A percentile compares a stretch with the other conserved stretches of the same genome.
These are phyloP conservation scores for Dicranocentrus wangi DNA, from an alignment of 2,888 invertebrate genomes.

Conservation along the genomic window DNA sequence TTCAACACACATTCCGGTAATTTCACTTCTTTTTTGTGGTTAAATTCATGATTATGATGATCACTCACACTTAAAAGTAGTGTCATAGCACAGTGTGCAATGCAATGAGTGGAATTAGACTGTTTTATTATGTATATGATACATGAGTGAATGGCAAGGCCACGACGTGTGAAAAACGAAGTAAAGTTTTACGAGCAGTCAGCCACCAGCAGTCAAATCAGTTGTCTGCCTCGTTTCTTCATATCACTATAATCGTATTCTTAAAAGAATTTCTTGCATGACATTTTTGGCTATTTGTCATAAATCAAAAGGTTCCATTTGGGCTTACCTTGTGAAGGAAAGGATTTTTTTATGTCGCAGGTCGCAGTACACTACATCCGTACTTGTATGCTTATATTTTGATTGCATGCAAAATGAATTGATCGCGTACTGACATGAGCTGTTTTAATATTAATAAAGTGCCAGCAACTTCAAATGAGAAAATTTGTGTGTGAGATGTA, in stretches of 20 bases:
- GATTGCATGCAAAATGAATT: no score
- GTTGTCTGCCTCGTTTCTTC: constrained; percentile 23
- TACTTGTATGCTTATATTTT: neutral
- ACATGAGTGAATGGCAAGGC: constrained; percentile 22
- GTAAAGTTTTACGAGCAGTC: constrained; percentile 12
- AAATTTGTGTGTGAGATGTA: no score
- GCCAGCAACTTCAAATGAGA: no score
- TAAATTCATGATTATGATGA: no score
- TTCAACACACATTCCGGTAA: neutral
- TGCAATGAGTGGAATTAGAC: neutral
- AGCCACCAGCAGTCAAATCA: constrained; percentile 12
- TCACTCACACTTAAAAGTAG: no score
- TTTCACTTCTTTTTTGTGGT: neutral
- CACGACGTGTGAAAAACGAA: constrained; percentile 9
- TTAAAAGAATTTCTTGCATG: constrained; percentile 9
- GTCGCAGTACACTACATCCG: no score
- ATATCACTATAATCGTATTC: constrained; percentile 5
- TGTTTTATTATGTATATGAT: neutral
- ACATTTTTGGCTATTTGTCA: constrained; percentile 33
- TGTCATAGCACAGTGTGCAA: no score
- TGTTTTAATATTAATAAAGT: constrained; percentile 4
- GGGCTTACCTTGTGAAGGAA: neutral
- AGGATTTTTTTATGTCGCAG: neutral
- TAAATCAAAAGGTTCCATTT: constrained; percentile 32
- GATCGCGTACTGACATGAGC: neutral